Evolutionary conservation across 2,888 invertebrate species (phyloP).

Genomic region (Alloscopus bannaensis): DNA sequence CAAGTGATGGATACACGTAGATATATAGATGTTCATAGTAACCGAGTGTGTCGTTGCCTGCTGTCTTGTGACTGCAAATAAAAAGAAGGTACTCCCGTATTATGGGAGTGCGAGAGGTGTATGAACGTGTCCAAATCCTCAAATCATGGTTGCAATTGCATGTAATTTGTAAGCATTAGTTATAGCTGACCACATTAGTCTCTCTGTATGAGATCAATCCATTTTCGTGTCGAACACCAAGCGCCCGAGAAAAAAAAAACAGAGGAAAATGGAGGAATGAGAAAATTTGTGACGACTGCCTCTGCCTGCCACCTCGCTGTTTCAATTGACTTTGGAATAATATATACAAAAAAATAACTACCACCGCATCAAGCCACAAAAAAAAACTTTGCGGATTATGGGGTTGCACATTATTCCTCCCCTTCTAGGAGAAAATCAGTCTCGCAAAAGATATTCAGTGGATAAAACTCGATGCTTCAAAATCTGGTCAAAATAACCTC

Average conservation of each 20-base stretch:
- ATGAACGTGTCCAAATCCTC: conserved; percentile 35
- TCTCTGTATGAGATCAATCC: conserved; percentile 69
- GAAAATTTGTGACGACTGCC: background rate
- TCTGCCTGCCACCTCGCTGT: conserved; percentile 23
- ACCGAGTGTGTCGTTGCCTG: too few species aligned
- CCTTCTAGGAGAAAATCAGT: too few species aligned
- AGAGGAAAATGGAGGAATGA: too few species aligned
- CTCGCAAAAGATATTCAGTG: too few species aligned
- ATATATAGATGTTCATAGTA: too few species aligned
- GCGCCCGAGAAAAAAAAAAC: too few species aligned
- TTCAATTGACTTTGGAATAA: background rate
- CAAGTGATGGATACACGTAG: too few species aligned
- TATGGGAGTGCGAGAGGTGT: background rate
- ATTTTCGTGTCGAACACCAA: conserved; percentile 43
- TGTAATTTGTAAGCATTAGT: conserved; percentile 73
- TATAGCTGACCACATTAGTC: conserved; percentile 70
- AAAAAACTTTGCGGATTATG: too few species aligned
- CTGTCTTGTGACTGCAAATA: background rate
- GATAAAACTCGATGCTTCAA: too few species aligned
- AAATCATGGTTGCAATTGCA: conserved; percentile 49
- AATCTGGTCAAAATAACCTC: conserved; percentile 23
- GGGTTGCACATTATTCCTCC: too few species aligned
- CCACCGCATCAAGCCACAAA: too few species aligned
- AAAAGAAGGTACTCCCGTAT: background rate
- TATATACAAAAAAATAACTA: too few species aligned